Percentiles rank a stretch among this genome's conserved stretches.
Conservation (phyloP, 2,113 vertebrate genomes). For the Cercopithecus mona region DNA sequence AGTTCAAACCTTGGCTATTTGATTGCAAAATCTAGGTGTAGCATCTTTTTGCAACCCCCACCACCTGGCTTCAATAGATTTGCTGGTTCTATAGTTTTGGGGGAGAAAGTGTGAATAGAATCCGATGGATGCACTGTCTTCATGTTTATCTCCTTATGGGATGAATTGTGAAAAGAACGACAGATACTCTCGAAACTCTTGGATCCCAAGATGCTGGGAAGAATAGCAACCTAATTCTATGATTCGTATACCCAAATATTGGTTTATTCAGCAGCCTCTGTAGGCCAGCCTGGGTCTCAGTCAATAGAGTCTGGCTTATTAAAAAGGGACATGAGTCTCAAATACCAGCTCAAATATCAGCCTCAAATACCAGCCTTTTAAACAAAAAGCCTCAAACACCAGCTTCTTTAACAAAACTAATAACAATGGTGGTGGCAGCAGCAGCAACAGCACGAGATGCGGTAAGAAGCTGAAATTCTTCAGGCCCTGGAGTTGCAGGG, state of each 20-base stretch:
- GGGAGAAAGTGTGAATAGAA: not conserved
- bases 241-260: not conserved
- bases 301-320: not conserved
- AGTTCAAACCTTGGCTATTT: not conserved
- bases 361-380: too few relatives aligned
- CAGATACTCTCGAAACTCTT: not conserved
- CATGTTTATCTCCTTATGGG: not conserved
- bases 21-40: not conserved
- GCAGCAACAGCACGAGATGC: not conserved
- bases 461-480: not conserved
- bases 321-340: not conserved
- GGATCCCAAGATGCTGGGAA: not conserved
- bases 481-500: not conserved
- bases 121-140: not conserved
- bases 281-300: not conserved
- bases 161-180: not conserved
- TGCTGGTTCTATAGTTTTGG: not conserved
- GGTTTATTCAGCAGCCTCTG: not conserved
- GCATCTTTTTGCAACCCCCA: not conserved
- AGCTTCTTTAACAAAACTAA: not conserved
- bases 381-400: not conserved
- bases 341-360: not conserved
- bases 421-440: not conserved
- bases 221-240: not conserved
- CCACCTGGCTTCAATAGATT: not conserved